These are phyloP conservation scores for Tanytarsus gracilentus DNA, from an alignment of 2,888 invertebrate genomes.

Conservation along the genomic window DNA sequence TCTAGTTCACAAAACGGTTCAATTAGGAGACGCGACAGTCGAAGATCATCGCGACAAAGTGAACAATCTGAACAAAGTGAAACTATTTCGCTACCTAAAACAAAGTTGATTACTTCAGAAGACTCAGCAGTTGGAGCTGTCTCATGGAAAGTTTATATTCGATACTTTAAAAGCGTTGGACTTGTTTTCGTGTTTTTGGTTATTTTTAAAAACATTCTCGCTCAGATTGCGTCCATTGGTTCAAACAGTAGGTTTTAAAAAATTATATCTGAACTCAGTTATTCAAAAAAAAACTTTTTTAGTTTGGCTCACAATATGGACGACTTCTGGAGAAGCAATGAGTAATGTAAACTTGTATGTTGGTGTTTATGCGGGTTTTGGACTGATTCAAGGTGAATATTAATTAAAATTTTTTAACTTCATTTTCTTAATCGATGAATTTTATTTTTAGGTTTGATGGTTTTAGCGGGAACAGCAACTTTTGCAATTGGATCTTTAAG, in stretches of 20 bases:
- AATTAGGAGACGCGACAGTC: not conserved
- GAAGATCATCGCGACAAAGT: not conserved
- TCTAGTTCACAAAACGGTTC: conserved; percentile 1
- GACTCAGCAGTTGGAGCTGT: conserved; percentile 42
- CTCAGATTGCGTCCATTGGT: conserved; percentile 15
- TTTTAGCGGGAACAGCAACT: conserved; percentile 42
- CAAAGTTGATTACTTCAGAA: conserved; percentile 45
- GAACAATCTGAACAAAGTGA: conserved; percentile 30
- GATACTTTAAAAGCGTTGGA: conserved; percentile 30
- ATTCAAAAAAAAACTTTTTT: not conserved
- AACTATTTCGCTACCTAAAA: conserved; percentile 30
- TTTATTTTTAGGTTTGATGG: not conserved
- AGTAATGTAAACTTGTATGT: conserved; percentile 39
- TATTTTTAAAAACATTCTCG: conserved; percentile 5
- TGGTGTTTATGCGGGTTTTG: conserved; percentile 41
- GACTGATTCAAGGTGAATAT: conserved; percentile 36
- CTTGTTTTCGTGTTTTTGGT: not conserved
- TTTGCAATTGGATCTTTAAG: conserved; percentile 48
- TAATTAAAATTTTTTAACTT: not conserved
- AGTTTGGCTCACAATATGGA: conserved; percentile 74
- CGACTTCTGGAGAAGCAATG: conserved; percentile 47
- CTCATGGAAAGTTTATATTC: conserved; percentile 20
- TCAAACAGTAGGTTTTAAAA: conserved; percentile 22
- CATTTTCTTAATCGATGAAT: not conserved
- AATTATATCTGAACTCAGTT: not conserved